Evolutionary conservation across 2,888 invertebrate genomes (phyloP), one percentile per base, ranked within the genome.

Genomic region (Apoda limacodes): DNA sequence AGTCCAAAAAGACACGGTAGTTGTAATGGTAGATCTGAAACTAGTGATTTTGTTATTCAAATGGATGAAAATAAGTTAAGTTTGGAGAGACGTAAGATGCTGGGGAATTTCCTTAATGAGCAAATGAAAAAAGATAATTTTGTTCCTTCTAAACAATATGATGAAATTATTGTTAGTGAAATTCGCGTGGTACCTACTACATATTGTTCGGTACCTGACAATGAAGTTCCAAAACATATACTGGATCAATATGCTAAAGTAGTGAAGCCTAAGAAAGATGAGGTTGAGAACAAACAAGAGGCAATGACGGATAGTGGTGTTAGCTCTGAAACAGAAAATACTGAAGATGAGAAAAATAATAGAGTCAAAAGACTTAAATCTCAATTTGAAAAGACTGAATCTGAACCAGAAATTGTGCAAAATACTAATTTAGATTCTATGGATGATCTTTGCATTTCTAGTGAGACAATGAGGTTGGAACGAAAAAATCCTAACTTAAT

Each of bases 241-340:
- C 38, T 82, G 30, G 75, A 72, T 28, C 80, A 81, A 41, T 82
- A 82, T 33, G 75, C 82, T 2, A 71, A 69, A 47, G 71, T 82
- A 3, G 45, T 66, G 1, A 82, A 81, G 43, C 61, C 59, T 0
- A 78, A 65, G 43, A 59, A 49, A 14, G 41, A 32, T 29, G 48
- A 48, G 13, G 44, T 42, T 5, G 67, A 71, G 9, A 62, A 65
- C 0, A 69, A 69, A 28, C 64, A 64, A 21, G 76, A 76, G 20
- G 63, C 63, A 0, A 69, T 78, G 68, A 80, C 81, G 0, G 82
- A 82, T 13, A 81, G 81, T 13, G 82, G 82, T 15, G 80, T 82
- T 0, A 78, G 81, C 40, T 82, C 82, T 0, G 82, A 82, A 43
- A 81, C 80, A 1, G 82, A 82, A 34, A 78, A 78, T 30, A 41